These are phyloP conservation scores for Antechinus flavipes DNA, from an alignment of 2,113 vertebrate species.

Conservation along the genomic window DNA sequence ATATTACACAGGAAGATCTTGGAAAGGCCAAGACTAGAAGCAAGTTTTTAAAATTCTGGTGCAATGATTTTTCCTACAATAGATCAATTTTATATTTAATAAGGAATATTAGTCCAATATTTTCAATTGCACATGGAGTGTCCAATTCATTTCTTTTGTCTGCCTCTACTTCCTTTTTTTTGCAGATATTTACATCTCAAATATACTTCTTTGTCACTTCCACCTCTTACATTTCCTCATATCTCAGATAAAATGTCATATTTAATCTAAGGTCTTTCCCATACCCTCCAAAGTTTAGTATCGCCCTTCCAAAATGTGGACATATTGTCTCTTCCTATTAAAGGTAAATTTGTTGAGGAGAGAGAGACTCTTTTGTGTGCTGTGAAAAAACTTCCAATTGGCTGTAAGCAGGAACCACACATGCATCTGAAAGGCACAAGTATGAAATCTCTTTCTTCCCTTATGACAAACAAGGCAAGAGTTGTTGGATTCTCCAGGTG, in stretches of 20 bases:
- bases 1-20: neutral
- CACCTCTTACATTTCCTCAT: neutral
- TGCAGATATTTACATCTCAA: neutral
- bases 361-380: no score
- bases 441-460: neutral
- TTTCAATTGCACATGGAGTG: neutral
- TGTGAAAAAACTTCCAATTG: no score
- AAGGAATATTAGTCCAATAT: neutral
- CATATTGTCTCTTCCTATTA: no score
- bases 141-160: neutral
- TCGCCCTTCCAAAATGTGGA: neutral
- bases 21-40: neutral
- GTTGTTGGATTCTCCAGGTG: neutral
- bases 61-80: neutral
- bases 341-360: no score
- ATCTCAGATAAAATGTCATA: neutral
- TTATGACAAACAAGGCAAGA: neutral
- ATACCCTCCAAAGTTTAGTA: neutral
- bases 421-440: no score
- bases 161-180: neutral
- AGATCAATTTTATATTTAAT: neutral
- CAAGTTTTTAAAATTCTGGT: neutral
- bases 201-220: neutral
- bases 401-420: no score
- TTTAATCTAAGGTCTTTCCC: neutral